phyloP scores from a whole-genome alignment of 2,113 vertebrate genomes.

The Peucedramus taeniatus region DNA sequence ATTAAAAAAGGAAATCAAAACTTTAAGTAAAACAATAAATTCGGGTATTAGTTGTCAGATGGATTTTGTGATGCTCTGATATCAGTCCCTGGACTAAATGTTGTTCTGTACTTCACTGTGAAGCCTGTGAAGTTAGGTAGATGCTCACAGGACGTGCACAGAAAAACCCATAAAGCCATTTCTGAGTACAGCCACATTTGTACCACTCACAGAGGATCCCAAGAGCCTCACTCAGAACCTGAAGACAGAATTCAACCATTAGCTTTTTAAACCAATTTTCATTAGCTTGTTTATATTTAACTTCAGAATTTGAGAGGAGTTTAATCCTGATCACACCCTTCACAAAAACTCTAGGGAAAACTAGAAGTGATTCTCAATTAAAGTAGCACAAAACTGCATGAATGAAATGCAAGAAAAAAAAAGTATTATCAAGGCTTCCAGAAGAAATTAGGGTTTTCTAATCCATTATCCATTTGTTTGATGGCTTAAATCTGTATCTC shows the following conservation, averaged over 20 bases:
- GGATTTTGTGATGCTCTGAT: neutral
- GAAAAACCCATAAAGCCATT: neutral
- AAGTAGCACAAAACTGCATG: neutral
- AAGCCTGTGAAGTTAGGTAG: neutral
- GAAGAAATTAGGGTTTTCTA: neutral
- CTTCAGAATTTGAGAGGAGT: neutral
- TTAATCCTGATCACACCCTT: neutral
- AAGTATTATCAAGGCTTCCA: neutral
- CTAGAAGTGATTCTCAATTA: neutral
- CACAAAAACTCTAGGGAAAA: neutral
- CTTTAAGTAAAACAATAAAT: neutral
- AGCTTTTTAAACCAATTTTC: neutral
- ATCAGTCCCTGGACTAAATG: neutral
- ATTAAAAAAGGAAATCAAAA: neutral
- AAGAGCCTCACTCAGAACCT: neutral
- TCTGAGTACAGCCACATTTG: neutral
- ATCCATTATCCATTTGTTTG: neutral
- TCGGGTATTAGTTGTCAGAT: neutral
- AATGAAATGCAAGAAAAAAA: neutral
- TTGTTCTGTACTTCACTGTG: neutral
- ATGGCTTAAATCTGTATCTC: neutral
- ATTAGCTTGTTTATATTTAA: neutral
- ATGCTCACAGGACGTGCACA: fast-evolving
- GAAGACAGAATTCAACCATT: neutral
- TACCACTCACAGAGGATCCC: neutral